Evolutionary conservation across 2,797 vertebrate species (phyloP).

Genomic region (Oryzias dopingdopingensis): DNA sequence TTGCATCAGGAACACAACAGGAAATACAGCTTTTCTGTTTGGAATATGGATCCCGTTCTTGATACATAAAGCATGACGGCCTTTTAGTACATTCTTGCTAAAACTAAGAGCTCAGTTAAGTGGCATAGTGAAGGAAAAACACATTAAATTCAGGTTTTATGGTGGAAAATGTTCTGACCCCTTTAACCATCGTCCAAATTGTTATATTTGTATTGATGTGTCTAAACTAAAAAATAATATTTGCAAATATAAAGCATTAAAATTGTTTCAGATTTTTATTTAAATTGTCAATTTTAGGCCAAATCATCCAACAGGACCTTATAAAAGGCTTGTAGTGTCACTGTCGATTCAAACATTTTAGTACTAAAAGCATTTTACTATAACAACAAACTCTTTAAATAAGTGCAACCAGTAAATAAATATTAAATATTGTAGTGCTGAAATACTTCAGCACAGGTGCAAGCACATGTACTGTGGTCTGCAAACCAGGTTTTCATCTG

Average conservation of each 20-base stretch:
- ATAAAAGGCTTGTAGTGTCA: slow-evolving; percentile 44
- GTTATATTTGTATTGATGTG: no score
- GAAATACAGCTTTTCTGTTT: slow-evolving; percentile 36
- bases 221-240: no score
- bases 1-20: slow-evolving; percentile 24
- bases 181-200: background rate
- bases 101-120: slow-evolving; percentile 21
- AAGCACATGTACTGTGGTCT: slow-evolving; percentile 11
- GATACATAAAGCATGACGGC: slow-evolving; percentile 33
- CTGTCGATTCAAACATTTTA: slow-evolving; percentile 39
- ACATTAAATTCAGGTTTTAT: slow-evolving; percentile 7
- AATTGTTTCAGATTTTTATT: slow-evolving; percentile 47
- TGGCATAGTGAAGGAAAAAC: slow-evolving; percentile 37
- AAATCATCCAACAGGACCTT: slow-evolving; percentile 25
- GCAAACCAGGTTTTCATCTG: slow-evolving; percentile 19
- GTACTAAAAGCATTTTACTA: slow-evolving; percentile 57
- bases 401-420: slow-evolving; percentile 69
- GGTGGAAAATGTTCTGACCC: slow-evolving; percentile 19
- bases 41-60: slow-evolving; percentile 41
- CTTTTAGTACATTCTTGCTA: slow-evolving; percentile 20
- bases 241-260: slow-evolving; percentile 34
- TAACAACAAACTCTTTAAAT: slow-evolving; percentile 58
- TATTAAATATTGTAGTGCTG: slow-evolving; percentile 70
- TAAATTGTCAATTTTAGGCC: slow-evolving; percentile 45
- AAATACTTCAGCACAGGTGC: slow-evolving; percentile 36